Percentiles rank a stretch among this genome's conserved stretches.
phyloP scores from a whole-genome alignment of 2,797 vertebrate genomes.

The Balearica regulorum region DNA sequence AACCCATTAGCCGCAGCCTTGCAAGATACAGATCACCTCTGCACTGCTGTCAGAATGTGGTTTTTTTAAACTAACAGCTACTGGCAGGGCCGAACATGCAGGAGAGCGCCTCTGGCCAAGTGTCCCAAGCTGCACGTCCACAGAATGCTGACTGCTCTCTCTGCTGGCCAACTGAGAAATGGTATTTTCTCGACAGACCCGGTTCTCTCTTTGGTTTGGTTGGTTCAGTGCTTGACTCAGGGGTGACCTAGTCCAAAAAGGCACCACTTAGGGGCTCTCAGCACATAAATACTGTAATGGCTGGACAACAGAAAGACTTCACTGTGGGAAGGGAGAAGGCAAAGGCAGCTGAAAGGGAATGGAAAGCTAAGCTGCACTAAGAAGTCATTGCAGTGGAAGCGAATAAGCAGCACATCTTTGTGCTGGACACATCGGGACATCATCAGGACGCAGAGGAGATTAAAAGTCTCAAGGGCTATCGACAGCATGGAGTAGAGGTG shows the following conservation, averaged over 20 bases:
- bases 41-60: neutral
- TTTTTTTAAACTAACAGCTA: neutral
- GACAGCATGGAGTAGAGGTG: neutral
- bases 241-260: neutral
- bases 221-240: neutral
- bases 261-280: neutral
- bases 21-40: neutral
- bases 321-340: neutral
- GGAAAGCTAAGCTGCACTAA: neutral
- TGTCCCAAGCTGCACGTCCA: neutral
- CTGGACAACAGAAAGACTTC: neutral
- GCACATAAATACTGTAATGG: neutral
- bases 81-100: neutral
- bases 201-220: neutral
- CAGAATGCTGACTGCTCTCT: slow-evolving; percentile 37
- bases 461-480: neutral
- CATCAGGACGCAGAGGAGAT: neutral
- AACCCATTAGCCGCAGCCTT: neutral
- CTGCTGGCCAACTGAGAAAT: slow-evolving; percentile 50
- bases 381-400: neutral
- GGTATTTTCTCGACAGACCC: neutral
- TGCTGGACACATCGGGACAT: neutral
- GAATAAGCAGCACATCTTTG: neutral
- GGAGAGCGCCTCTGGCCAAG: neutral
- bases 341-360: neutral